Evolutionary conservation across 2,797 vertebrate genomes (phyloP).

Genomic region (Schizopygopsis pylzovi): DNA sequence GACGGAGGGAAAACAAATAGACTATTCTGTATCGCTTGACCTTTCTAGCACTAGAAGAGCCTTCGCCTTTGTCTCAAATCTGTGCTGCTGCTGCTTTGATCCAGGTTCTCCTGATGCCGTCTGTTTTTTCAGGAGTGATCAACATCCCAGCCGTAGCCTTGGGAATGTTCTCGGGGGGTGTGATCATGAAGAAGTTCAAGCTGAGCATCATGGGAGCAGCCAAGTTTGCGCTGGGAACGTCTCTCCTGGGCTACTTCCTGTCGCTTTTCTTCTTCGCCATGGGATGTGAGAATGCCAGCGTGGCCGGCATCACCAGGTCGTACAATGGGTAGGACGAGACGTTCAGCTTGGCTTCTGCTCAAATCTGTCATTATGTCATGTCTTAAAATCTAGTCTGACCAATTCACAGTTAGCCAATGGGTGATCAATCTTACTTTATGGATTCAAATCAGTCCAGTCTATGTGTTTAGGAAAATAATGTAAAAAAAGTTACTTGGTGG

Average conservation of each 20-base stretch:
- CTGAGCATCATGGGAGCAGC: conserved; percentile 85
- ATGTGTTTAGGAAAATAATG: not conserved
- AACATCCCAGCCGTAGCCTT: conserved; percentile 95
- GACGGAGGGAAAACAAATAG: conserved; percentile 13
- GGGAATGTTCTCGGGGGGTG: conserved; percentile 92
- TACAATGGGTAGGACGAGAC: conserved; percentile 81
- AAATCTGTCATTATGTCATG: not conserved
- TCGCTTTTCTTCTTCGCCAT: conserved; percentile 86
- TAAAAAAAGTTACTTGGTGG: not conserved
- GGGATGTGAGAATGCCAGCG: conserved; percentile 88
- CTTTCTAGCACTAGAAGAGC: conserved; percentile 6
- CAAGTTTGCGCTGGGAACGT: conserved; percentile 86
- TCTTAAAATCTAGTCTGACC: not conserved
- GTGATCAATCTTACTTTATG: not conserved
- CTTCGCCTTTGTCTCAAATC: conserved; percentile 10
- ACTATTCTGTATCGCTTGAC: not conserved
- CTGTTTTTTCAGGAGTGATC: conserved; percentile 78
- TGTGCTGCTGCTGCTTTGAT: conserved; percentile 25
- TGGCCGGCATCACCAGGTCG: conserved; percentile 88
- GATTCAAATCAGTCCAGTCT: not conserved
- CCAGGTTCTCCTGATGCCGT: conserved; percentile 30
- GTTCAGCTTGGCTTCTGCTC: not conserved
- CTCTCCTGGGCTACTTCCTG: conserved; percentile 87
- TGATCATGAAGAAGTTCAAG: conserved; percentile 90
- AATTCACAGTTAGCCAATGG: not conserved